Evolutionary conservation across 2,888 invertebrate species (phyloP).

Genomic region (Platypus cylindrus): DNA sequence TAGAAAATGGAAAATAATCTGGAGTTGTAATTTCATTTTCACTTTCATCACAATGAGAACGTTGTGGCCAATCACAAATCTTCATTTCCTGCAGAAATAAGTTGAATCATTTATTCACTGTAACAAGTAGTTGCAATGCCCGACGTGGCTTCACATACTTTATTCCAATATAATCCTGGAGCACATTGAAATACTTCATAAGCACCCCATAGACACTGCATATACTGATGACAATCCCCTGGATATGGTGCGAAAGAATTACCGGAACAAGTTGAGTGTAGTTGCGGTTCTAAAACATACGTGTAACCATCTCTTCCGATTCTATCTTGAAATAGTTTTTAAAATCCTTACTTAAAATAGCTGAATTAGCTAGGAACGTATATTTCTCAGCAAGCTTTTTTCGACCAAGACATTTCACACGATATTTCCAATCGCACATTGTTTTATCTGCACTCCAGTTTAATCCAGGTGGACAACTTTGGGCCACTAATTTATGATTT

Average conservation of each 20-base stretch:
- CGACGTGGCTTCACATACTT: conserved; percentile 33
- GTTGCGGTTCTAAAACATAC: conserved; percentile 23
- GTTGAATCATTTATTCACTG: neutral
- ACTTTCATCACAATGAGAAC: conserved; percentile 43
- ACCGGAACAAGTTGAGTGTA: conserved; percentile 45
- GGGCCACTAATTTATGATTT: conserved; percentile 54
- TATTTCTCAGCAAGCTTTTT: conserved; percentile 21
- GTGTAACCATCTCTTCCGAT: too few species aligned
- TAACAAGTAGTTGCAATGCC: neutral
- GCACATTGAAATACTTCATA: conserved; percentile 59
- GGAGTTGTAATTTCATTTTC: conserved; percentile 13
- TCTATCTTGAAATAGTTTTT: too few species aligned
- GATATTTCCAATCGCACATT: conserved; percentile 64
- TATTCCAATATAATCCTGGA: conserved; percentile 61
- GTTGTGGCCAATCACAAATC: conserved; percentile 61
- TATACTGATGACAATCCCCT: conserved; percentile 59
- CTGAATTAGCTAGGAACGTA: conserved; percentile 10
- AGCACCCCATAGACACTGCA: conserved; percentile 68
- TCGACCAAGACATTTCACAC: conserved; percentile 45
- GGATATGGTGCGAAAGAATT: conserved; percentile 53
- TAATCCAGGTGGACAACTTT: conserved; percentile 63
- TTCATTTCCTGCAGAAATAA: conserved; percentile 37
- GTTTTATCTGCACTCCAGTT: conserved; percentile 54
- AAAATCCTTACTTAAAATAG: conserved; percentile 7
- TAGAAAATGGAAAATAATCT: too few species aligned